Evolutionary conservation across 2,797 vertebrate genomes (phyloP), one percentile per base, ranked within the genome.

Genomic region (Cuniculus paca): DNA sequence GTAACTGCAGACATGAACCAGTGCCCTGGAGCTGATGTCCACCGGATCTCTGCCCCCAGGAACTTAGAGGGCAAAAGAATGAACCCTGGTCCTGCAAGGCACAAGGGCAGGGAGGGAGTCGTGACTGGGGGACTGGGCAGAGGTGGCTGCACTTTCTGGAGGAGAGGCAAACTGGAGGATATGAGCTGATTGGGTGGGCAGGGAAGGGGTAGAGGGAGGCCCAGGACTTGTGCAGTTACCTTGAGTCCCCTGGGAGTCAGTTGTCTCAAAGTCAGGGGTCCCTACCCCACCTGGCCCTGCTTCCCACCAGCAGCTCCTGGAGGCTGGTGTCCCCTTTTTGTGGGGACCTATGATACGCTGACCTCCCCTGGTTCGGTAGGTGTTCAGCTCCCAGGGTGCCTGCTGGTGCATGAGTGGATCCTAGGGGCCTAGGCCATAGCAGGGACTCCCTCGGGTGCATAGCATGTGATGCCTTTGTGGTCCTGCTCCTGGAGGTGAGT

Each of bases 401-500:
- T 36, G n/a, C n/a, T n/a, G 7, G n/a, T 68, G 17, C 5, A 6
- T 52, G 34, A 68, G 34, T 20, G 19, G 65, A 36, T 36, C 65
- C n/a, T 20, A 19, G 65, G n/a, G 24, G 28, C 1, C 16, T 63
- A 63, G 31, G n/a, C 31, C 31, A 34, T 31, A 65, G 61, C 45
- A 99, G 99, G 96, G 99, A 99, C 95, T 99, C 99, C 0, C 99
- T 99, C 0, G 99, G 99, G 88, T 99, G 99, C 83, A 99, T 99
- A n/a, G 98, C 99, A 89, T 98, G 99, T 9, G 99, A 99, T 87
- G 97, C 98, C 97, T 99, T 99, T 61, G 99, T 99, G 91, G 99
- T 99, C 79, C 99, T 99, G 19, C 99, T 99, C 97, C 99, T 99
- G 95, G 99, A 99, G 99, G 99, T 99, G 98, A 94, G 98, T 96